A percentile compares a stretch with the other conserved stretches of the same genome.
phyloP scores from a whole-genome alignment of 2,113 vertebrate species.

The Nestor notabilis region DNA sequence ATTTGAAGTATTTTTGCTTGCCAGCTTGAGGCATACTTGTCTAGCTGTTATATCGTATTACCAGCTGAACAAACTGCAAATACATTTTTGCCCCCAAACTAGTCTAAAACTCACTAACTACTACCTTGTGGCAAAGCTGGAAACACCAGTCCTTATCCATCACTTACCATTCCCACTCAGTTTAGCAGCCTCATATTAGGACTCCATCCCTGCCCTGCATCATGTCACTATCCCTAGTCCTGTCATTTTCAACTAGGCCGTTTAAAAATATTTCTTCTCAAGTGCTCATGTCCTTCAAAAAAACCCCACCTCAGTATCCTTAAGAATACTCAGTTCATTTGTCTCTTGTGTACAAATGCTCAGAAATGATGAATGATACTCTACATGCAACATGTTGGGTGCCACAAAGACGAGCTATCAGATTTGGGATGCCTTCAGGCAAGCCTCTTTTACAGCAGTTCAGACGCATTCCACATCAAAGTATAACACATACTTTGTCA shows the following conservation, averaged over 20 bases:
- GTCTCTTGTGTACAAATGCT: not conserved
- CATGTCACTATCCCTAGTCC: not conserved
- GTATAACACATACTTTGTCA: not conserved
- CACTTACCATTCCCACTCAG: not conserved
- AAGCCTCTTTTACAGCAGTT: not conserved
- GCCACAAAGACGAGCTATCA: not conserved
- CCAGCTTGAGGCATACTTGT: not conserved
- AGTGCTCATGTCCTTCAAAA: not conserved
- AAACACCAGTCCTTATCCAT: not conserved
- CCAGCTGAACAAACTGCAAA: not conserved
- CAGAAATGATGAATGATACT: not conserved
- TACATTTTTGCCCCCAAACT: not conserved
- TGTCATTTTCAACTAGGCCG: not conserved
- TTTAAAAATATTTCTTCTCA: not conserved
- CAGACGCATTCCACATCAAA: not conserved
- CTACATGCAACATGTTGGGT: not conserved
- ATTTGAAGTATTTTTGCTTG: not conserved
- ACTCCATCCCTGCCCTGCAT: not conserved
- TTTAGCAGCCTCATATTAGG: not conserved
- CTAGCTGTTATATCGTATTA: not conserved
- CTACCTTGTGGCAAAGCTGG: not conserved
- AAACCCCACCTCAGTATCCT: fast-evolving
- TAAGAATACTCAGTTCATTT: not conserved
- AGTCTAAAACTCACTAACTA: not conserved
- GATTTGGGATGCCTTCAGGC: not conserved